These are phyloP conservation scores for Eurytoma californica DNA, from an alignment of 2,888 invertebrate species.

Conservation along the genomic window DNA sequence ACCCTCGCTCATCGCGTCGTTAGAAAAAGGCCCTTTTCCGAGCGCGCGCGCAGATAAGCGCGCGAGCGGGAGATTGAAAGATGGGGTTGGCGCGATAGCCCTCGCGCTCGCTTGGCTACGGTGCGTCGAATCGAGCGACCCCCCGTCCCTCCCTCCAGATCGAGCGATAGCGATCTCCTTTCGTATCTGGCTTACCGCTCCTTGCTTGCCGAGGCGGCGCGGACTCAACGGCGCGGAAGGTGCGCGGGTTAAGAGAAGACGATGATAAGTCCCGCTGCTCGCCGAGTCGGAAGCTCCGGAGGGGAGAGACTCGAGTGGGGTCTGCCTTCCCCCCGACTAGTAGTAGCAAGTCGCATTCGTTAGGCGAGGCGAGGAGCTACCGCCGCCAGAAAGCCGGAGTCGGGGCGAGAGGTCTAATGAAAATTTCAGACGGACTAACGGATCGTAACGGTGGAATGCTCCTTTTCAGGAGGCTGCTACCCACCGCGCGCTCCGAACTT, in stretches of 20 bases:
- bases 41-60: not conserved
- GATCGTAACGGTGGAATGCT: constrained; percentile 46
- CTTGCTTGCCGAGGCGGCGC: not conserved
- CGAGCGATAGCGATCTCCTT: constrained; percentile 27
- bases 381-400: constrained; percentile 2
- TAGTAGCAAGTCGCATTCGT: constrained; percentile 39
- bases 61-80: constrained; percentile 3
- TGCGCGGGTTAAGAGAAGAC: constrained; percentile 15
- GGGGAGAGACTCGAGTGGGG: constrained; percentile 4
- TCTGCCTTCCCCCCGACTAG: not conserved
- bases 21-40: constrained; percentile 30
- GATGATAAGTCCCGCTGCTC: constrained; percentile 34
- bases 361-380: constrained; percentile 7
- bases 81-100: not conserved
- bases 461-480: not conserved
- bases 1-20: not conserved
- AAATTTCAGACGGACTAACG: constrained; percentile 55
- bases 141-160: not conserved
- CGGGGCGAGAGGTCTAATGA: constrained; percentile 54
- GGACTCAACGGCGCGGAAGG: constrained; percentile 37
- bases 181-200: constrained; percentile 9
- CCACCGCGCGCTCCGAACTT: constrained; percentile 6
- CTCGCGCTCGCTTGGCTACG: not conserved
- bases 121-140: not conserved
- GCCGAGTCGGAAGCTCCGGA: not conserved